These are phyloP conservation scores for Eristalis pertinax DNA, from an alignment of 2,888 invertebrate species.

Conservation along the genomic window DNA sequence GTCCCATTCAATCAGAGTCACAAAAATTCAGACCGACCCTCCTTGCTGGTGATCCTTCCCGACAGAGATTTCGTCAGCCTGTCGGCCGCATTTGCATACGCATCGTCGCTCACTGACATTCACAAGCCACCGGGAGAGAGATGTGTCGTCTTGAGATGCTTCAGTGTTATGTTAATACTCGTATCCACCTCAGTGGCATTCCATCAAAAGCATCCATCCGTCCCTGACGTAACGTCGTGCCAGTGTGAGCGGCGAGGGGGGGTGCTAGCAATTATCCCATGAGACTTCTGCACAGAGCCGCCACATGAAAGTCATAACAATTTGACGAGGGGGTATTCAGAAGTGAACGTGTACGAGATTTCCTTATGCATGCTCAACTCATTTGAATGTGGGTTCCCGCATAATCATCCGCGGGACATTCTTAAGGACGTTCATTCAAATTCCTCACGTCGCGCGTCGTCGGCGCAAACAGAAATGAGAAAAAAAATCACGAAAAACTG, in stretches of 20 bases:
- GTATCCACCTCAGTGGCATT: slow-evolving; percentile 50
- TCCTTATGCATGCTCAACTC: neutral
- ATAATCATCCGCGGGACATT: neutral
- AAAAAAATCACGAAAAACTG: no score
- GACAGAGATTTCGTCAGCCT: slow-evolving; percentile 14
- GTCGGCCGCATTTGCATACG: slow-evolving; percentile 46
- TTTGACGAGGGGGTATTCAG: slow-evolving; percentile 18
- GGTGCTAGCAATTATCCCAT: slow-evolving; percentile 55
- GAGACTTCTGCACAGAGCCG: slow-evolving; percentile 35
- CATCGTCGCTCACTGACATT: slow-evolving; percentile 7
- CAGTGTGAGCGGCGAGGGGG: neutral
- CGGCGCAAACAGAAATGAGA: no score
- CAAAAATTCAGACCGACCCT: slow-evolving; percentile 28
- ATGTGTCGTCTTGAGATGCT: slow-evolving; percentile 33
- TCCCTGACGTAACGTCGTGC: neutral
- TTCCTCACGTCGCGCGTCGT: no score
- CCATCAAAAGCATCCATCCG: slow-evolving; percentile 38
- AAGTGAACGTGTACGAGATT: slow-evolving; percentile 6
- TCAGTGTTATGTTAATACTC: slow-evolving; percentile 53
- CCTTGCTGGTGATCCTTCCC: slow-evolving; percentile 10
- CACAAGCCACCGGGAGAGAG: neutral
- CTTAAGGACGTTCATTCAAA: neutral
- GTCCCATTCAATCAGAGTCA: slow-evolving; percentile 46
- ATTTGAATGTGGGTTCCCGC: neutral
- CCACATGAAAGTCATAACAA: slow-evolving; percentile 35